Conservation (phyloP, 2,797 vertebrate genomes). For the Sylvilagus floridanus region DNA sequence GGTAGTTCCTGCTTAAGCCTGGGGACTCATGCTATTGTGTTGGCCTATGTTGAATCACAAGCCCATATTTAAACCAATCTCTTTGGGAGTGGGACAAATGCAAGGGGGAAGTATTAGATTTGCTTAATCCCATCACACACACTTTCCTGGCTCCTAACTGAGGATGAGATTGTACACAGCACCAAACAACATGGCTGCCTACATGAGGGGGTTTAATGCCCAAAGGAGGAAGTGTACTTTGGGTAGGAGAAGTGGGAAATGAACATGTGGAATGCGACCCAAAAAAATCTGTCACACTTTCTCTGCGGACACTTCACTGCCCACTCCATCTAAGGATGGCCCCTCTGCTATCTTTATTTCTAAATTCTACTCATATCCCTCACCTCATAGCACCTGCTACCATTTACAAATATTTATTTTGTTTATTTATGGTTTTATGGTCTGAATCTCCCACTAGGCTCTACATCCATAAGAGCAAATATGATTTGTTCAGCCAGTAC, state of each 20-base stretch:
- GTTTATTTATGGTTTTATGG: background rate
- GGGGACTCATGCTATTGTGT: background rate
- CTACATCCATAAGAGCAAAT: background rate
- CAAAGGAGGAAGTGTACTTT: background rate
- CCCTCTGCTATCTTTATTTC: background rate
- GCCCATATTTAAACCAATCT: background rate
- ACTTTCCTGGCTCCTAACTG: background rate
- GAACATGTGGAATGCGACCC: background rate
- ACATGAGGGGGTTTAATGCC: background rate
- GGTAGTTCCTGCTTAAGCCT: background rate
- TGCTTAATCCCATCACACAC: background rate
- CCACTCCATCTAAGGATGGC: background rate
- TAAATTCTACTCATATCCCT: background rate
- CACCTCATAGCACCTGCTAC: background rate
- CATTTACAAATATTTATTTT: background rate
- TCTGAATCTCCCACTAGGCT: background rate
- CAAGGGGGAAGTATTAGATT: background rate
- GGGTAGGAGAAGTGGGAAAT: conserved; percentile 27
- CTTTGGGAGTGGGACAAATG: background rate
- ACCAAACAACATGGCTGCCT: background rate
- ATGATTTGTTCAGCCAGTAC: conserved; percentile 39
- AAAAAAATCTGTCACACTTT: background rate
- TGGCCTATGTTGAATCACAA: background rate
- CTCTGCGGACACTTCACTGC: background rate
- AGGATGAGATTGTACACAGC: background rate